Conservation (phyloP, 2,888 invertebrate species). For the Alcis repandata region DNA sequence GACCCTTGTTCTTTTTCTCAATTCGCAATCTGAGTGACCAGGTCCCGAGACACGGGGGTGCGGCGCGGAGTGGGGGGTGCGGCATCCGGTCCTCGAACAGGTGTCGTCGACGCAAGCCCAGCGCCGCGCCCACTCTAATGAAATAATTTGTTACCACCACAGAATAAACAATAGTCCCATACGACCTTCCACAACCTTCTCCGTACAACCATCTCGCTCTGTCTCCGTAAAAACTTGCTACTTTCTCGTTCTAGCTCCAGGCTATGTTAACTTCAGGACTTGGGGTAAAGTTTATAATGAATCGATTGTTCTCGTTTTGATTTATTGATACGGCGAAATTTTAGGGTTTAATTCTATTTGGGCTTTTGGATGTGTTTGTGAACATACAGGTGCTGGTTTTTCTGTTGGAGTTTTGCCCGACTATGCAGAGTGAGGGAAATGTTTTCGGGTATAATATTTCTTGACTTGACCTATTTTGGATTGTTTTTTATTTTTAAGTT, state of each 20-base stretch:
- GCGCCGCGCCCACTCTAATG: constrained; percentile 78
- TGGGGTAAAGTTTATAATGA: constrained; percentile 40
- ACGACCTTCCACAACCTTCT: constrained; percentile 82
- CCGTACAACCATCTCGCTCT: constrained; percentile 55
- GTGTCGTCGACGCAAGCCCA: constrained; percentile 68
- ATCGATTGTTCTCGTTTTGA: constrained; percentile 46
- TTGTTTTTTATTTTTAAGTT: too few species aligned
- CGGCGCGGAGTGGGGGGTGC: constrained; percentile 59
- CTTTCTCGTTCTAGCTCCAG: constrained; percentile 39
- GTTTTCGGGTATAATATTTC: not conserved
- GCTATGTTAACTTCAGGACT: constrained; percentile 33
- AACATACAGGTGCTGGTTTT: constrained; percentile 16
- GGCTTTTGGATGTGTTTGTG: constrained; percentile 18
- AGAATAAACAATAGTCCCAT: constrained; percentile 22
- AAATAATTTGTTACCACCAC: constrained; percentile 74
- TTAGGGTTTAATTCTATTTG: constrained; percentile 23
- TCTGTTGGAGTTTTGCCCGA: not conserved
- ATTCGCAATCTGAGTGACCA: constrained; percentile 56
- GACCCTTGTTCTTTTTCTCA: constrained; percentile 34
- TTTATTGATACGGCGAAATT: constrained; percentile 45
- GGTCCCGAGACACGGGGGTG: constrained; percentile 49
- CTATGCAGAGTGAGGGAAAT: not conserved
- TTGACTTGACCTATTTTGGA: not conserved
- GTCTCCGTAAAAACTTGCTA: constrained; percentile 27
- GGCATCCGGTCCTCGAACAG: constrained; percentile 82